phyloP scores from a whole-genome alignment of 35 echinoderm and acorn worm genomes.

The Patiria miniata region DNA sequence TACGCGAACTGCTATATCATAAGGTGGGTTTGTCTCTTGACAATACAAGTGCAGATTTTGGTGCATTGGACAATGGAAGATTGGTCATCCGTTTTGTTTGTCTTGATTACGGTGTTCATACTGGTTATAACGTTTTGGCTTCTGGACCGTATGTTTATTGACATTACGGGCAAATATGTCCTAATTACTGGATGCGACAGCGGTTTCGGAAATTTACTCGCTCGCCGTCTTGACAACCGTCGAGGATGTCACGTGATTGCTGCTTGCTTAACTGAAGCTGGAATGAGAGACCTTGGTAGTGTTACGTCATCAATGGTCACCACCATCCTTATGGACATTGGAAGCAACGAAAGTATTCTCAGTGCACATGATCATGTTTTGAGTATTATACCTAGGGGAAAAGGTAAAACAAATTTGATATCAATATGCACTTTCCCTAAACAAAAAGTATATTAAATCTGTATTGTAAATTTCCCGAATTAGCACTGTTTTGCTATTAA shows the following conservation, averaged over 20 bases:
- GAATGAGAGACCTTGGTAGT: conserved; percentile 23
- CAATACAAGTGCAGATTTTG: no score
- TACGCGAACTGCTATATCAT: no score
- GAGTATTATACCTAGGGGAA: conserved; percentile 39
- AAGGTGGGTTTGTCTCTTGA: no score
- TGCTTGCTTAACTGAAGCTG: conserved; percentile 62
- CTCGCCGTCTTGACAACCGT: conserved; percentile 52
- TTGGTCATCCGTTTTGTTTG: no score
- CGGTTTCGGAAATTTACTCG: conserved; percentile 78
- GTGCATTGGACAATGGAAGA: no score
- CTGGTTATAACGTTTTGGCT: no score
- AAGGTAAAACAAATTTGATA: conserved; percentile 49
- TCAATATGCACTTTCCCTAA: no score
- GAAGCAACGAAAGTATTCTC: conserved; percentile 50
- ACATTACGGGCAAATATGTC: conserved; percentile 58
- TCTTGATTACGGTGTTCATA: no score
- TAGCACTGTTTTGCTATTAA: no score
- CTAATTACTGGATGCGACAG: conserved; percentile 85
- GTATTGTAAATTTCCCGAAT: no score
- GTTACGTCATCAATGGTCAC: conserved; percentile 36
- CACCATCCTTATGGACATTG: conserved; percentile 58
- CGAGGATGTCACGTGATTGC: conserved; percentile 80
- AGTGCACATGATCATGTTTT: conserved; percentile 54
- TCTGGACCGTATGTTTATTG: not conserved
- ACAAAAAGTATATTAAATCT: no score